A percentile compares a stretch with the other conserved stretches of the same genome.
phyloP scores from a whole-genome alignment of 2,888 invertebrate genomes.

The Pogonocherus hispidulus region DNA sequence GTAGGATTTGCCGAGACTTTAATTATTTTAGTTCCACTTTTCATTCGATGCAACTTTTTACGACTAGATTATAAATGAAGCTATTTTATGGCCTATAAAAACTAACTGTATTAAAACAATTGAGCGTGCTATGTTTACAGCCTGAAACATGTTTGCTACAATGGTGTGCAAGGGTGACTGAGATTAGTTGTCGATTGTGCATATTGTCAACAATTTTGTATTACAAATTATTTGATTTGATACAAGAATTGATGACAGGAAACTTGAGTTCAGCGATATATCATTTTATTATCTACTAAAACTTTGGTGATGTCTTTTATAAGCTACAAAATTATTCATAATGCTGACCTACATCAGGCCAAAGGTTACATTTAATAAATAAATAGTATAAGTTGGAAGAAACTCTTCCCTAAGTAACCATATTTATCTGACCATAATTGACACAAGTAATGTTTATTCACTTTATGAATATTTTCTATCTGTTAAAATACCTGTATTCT shows the following conservation, averaged over 20 bases:
- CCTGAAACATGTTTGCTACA: background rate
- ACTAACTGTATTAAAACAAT: slow-evolving; percentile 19
- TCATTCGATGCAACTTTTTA: slow-evolving; percentile 12
- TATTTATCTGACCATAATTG: too few species aligned
- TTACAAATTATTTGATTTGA: too few species aligned
- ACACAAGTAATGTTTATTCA: too few species aligned
- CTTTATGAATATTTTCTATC: too few species aligned
- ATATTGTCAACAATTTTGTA: background rate
- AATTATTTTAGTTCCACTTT: slow-evolving; percentile 18
- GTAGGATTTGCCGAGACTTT: slow-evolving; percentile 10
- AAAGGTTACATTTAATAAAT: too few species aligned
- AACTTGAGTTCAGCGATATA: background rate
- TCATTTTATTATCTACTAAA: background rate
- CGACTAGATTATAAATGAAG: slow-evolving; percentile 14
- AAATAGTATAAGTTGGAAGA: too few species aligned
- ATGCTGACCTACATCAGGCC: too few species aligned
- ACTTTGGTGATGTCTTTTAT: too few species aligned
- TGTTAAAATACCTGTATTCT: too few species aligned
- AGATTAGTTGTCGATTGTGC: background rate
- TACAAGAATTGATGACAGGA: too few species aligned
- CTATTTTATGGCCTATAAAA: slow-evolving; percentile 14
- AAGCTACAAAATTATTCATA: too few species aligned
- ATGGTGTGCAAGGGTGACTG: background rate
- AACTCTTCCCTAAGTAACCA: too few species aligned
- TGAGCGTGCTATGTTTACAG: background rate